Evolutionary conservation across 2,888 invertebrate genomes (phyloP).

Genomic region (Drosophila melanosoma): DNA sequence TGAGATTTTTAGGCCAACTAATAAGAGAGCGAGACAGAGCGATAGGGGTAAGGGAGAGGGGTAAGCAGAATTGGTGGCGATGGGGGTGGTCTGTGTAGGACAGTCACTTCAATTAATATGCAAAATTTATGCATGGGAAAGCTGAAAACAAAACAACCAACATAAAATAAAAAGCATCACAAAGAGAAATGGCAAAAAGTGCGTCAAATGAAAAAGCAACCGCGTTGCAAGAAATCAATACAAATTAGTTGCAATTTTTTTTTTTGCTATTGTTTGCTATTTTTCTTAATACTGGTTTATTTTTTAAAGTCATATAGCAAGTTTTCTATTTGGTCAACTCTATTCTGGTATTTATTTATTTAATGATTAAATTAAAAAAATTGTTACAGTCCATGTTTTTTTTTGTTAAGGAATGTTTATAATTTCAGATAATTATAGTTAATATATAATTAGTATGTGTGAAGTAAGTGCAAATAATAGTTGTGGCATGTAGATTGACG

Average conservation of each 20-base stretch:
- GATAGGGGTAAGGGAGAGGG: neutral
- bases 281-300: neutral
- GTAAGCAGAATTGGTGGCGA: neutral
- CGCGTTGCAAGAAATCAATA: slow-evolving; percentile 63
- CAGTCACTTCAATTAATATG: slow-evolving; percentile 76
- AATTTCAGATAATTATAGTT: neutral
- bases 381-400: neutral
- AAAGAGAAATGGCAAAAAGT: slow-evolving; percentile 18
- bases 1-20: slow-evolving; percentile 74
- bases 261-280: slow-evolving; percentile 9
- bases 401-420: neutral
- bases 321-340: neutral
- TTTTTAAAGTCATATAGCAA: neutral
- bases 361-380: too few relatives aligned
- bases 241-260: slow-evolving; percentile 59
- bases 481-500: neutral
- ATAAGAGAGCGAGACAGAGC: slow-evolving; percentile 36
- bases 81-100: slow-evolving; percentile 6
- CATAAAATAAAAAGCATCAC: slow-evolving; percentile 20
- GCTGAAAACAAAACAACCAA: slow-evolving; percentile 69
- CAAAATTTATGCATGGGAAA: slow-evolving; percentile 80
- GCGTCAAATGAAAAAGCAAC: slow-evolving; percentile 35
- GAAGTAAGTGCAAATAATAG: too few relatives aligned
- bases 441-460: neutral
- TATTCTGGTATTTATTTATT: neutral